A percentile compares a stretch with the other conserved stretches of the same genome.
phyloP scores from a whole-genome alignment of 2,888 invertebrate genomes.

The Clanis bilineata region DNA sequence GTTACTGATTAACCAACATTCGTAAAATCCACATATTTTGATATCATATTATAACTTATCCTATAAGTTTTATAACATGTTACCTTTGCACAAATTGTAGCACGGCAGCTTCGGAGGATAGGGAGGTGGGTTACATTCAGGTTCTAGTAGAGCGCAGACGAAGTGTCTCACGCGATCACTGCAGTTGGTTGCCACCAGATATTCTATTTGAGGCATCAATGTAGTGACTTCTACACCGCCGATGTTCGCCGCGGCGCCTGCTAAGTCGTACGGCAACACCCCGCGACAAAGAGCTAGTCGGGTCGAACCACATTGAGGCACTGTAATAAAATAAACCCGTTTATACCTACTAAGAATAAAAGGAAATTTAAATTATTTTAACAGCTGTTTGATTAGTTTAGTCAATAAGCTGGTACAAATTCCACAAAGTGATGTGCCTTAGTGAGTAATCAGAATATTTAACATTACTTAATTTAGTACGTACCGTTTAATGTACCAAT shows the following conservation, averaged over 20 bases:
- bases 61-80: background rate
- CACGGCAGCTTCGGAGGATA: constrained; percentile 84
- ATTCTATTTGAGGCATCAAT: constrained; percentile 81
- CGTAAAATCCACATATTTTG: background rate
- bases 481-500: constrained; percentile 17
- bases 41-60: background rate
- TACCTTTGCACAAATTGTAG: constrained; percentile 85
- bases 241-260: constrained; percentile 73
- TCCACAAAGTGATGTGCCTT: no score
- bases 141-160: constrained; percentile 84
- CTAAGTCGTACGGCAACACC: constrained; percentile 85
- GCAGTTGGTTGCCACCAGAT: constrained; percentile 84
- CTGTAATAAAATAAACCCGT: constrained; percentile 53
- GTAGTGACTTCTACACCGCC: constrained; percentile 60
- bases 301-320: constrained; percentile 77
- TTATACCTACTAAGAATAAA: no score
- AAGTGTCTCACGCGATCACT: constrained; percentile 84
- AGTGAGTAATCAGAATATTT: no score
- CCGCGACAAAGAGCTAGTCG: constrained; percentile 82
- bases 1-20: no score
- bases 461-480: background rate
- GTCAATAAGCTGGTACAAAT: no score
- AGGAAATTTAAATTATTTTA: no score
- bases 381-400: no score
- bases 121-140: constrained; percentile 84